phyloP scores from a whole-genome alignment of 1,140 invertebrate genomes.

The Drosophila ficusphila region DNA sequence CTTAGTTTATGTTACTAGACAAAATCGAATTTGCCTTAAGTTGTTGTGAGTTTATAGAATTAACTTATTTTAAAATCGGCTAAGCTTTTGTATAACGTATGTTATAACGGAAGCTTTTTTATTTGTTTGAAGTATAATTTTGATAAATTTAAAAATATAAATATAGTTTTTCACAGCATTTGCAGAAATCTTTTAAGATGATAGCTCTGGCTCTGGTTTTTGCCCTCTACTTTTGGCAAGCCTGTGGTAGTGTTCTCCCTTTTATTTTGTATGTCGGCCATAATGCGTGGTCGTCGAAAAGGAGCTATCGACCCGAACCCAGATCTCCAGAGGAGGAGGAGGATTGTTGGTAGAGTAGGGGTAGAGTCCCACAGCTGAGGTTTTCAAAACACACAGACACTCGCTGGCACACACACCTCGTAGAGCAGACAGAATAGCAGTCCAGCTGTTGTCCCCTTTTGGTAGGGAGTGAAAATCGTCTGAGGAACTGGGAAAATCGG shows the following conservation, averaged over 20 bases:
- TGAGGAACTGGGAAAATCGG: not conserved
- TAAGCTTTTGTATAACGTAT: too few relatives aligned
- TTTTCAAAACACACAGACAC: constrained; percentile 34
- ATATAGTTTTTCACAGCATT: not conserved
- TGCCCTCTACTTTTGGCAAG: constrained; percentile 3
- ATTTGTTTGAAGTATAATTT: too few relatives aligned
- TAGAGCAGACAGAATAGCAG: constrained; percentile 7
- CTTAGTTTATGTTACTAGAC: too few relatives aligned
- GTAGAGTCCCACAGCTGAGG: constrained; percentile 31
- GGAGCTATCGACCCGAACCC: not conserved
- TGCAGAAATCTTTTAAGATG: not conserved
- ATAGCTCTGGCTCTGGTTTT: too few relatives aligned
- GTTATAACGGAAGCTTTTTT: too few relatives aligned
- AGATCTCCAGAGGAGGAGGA: not conserved
- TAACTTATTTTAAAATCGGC: too few relatives aligned
- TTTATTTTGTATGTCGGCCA: constrained; percentile 20
- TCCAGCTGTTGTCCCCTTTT: constrained; percentile 51
- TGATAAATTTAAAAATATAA: too few relatives aligned
- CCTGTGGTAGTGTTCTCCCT: not conserved
- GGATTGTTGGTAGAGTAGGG: constrained; percentile 1
- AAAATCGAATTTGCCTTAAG: too few relatives aligned
- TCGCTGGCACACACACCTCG: constrained; percentile 15
- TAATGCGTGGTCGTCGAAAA: constrained; percentile 4
- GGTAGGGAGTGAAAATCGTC: constrained; percentile 13
- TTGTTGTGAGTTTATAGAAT: too few relatives aligned